Conservation (phyloP, 2,888 invertebrate genomes). For the Schrankia costaestrigalis region DNA sequence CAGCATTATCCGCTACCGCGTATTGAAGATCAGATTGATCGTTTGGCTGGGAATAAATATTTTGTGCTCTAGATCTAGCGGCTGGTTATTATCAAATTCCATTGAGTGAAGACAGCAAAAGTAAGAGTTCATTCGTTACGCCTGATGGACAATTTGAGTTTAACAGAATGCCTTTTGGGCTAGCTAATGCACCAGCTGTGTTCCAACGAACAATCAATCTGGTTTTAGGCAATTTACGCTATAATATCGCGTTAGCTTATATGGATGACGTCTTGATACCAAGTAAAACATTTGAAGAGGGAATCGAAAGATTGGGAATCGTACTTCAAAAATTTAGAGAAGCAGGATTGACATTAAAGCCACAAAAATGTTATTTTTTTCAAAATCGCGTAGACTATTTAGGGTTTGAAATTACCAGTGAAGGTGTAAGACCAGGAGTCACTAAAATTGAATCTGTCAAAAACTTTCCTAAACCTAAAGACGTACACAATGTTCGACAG, state of each 20-base stretch:
- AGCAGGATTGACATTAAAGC: not conserved
- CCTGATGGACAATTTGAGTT: slow-evolving; percentile 28
- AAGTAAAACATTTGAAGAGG: not conserved
- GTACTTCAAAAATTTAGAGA: not conserved
- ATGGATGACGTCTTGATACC: not conserved
- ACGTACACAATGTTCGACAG: no score
- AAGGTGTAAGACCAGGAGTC: no score
- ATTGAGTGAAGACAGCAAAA: slow-evolving; percentile 21
- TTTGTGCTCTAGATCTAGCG: slow-evolving; percentile 19
- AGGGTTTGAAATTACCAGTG: not conserved
- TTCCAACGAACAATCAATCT: slow-evolving; percentile 29
- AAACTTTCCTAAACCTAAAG: no score
- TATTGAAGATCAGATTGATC: slow-evolving; percentile 26
- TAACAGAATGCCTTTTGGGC: slow-evolving; percentile 27
- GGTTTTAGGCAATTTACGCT: slow-evolving; percentile 4
- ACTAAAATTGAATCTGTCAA: no score
- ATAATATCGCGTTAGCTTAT: slow-evolving; percentile 9
- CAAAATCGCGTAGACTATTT: not conserved
- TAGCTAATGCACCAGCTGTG: slow-evolving; percentile 27
- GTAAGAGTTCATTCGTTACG: slow-evolving; percentile 31
- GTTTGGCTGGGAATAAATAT: slow-evolving; percentile 17
- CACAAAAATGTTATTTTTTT: not conserved
- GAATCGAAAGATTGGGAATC: not conserved
- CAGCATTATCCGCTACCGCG: slow-evolving; percentile 21
- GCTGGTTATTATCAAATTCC: slow-evolving; percentile 33